Conservation (phyloP, 2,113 vertebrate species). For the mouse (Mus musculus) region DNA sequence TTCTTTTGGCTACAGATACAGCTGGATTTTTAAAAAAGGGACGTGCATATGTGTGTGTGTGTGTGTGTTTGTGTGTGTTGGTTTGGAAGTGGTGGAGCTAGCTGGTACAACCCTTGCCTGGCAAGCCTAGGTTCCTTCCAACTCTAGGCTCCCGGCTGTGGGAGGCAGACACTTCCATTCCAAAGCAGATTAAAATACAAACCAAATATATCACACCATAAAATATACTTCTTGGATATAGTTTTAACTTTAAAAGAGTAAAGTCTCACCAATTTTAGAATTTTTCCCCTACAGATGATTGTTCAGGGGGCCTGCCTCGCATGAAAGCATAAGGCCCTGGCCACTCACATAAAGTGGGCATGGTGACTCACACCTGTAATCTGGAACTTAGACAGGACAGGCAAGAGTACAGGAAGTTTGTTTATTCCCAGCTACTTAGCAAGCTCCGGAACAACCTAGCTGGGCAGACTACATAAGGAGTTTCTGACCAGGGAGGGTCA, state of each 20-base stretch:
- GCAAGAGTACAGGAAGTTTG: not conserved
- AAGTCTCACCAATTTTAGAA: slow-evolving; percentile 28
- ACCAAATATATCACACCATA: slow-evolving; percentile 39
- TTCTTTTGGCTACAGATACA: not conserved
- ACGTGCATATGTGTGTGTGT: not conserved
- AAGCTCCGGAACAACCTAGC: not conserved
- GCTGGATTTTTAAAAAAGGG: not conserved
- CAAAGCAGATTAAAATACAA: slow-evolving; percentile 33
- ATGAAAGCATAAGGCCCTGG: not conserved
- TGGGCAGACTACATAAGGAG: not conserved
- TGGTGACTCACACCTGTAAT: not conserved
- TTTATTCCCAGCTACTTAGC: not conserved
- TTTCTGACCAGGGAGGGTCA: not conserved
- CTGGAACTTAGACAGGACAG: not conserved
- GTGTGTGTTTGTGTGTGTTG: not conserved
- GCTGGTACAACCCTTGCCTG: not conserved
- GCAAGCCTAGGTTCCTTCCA: not conserved
- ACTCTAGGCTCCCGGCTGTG: not conserved
- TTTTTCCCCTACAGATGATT: slow-evolving; percentile 45
- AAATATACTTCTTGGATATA: slow-evolving; percentile 34
- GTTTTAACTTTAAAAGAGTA: slow-evolving; percentile 65
- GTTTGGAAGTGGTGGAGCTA: not conserved
- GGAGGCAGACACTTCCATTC: not conserved
- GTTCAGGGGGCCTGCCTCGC: not conserved
- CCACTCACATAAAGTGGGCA: too few species aligned